phyloP scores from a whole-genome alignment of 2,797 vertebrate genomes.

The Nannoperca australis region DNA sequence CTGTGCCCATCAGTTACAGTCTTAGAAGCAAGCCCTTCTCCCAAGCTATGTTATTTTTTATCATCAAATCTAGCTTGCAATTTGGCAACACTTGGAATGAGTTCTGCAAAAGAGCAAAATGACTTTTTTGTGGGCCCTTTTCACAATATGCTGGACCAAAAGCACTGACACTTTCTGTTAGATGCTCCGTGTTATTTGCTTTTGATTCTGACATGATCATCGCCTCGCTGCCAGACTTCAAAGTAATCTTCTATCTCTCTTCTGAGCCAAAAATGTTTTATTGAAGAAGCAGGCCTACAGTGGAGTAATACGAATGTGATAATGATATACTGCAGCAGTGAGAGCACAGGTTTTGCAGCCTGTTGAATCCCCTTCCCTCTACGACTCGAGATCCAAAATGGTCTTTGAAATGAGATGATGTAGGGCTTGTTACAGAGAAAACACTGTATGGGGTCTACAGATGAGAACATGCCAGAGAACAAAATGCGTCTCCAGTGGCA shows the following conservation, averaged over 20 bases:
- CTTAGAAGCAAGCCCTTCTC: not conserved
- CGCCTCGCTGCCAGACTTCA: slow-evolving; percentile 56
- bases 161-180: slow-evolving; percentile 31
- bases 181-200: slow-evolving; percentile 57
- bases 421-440: slow-evolving; percentile 56
- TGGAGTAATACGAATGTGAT: slow-evolving; percentile 66
- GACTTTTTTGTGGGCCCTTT: slow-evolving; percentile 30
- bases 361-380: slow-evolving; percentile 65
- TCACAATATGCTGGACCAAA: slow-evolving; percentile 34
- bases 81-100: slow-evolving; percentile 9
- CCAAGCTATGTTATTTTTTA: not conserved
- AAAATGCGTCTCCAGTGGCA: slow-evolving; percentile 50
- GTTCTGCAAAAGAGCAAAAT: slow-evolving; percentile 15
- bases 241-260: slow-evolving; percentile 61
- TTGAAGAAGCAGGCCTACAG: slow-evolving; percentile 61
- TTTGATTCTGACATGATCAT: slow-evolving; percentile 70
- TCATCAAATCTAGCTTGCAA: not conserved
- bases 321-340: slow-evolving; percentile 62
- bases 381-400: slow-evolving; percentile 48
- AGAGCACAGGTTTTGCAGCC: slow-evolving; percentile 55
- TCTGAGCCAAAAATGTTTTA: slow-evolving; percentile 69
- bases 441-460: slow-evolving; percentile 48
- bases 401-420: slow-evolving; percentile 67
- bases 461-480: slow-evolving; percentile 53
- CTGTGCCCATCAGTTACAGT: not conserved